Evolutionary conservation across 2,113 vertebrate species (phyloP).

Genomic region (Diphyllodes magnificus): DNA sequence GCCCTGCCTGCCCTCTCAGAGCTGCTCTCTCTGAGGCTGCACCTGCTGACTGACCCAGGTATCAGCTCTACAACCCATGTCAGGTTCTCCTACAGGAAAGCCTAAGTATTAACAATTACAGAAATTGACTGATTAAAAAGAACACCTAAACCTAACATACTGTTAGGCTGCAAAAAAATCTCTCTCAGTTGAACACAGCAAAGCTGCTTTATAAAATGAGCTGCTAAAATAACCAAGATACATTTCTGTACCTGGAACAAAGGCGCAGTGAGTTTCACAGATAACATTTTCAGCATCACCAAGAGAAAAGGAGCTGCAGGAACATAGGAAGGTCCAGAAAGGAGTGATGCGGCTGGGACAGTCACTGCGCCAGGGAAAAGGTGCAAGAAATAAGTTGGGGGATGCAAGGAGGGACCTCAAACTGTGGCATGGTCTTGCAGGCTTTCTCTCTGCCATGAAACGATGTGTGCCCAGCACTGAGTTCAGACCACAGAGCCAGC

Average conservation of each 20-base stretch:
- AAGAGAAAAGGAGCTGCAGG: background rate
- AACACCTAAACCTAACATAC: background rate
- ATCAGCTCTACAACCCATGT: background rate
- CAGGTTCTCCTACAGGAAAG: background rate
- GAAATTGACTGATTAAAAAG: background rate
- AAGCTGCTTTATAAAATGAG: background rate
- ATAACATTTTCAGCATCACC: background rate
- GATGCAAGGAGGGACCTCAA: background rate
- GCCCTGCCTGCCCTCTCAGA: background rate
- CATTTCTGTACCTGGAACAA: background rate
- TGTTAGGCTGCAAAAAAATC: background rate
- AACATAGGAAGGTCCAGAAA: background rate
- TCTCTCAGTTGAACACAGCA: background rate
- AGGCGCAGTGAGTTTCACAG: background rate
- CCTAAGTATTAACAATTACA: background rate
- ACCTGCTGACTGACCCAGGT: background rate
- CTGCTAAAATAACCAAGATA: background rate
- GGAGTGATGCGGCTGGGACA: background rate
- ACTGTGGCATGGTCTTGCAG: background rate
- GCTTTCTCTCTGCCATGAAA: background rate
- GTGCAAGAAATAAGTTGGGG: background rate
- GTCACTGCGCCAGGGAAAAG: background rate
- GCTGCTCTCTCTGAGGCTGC: background rate
- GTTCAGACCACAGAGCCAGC: background rate
- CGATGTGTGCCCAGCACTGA: background rate